Evolutionary conservation across 2,888 invertebrate genomes (phyloP).

Genomic region (Cephus rjabovi): DNA sequence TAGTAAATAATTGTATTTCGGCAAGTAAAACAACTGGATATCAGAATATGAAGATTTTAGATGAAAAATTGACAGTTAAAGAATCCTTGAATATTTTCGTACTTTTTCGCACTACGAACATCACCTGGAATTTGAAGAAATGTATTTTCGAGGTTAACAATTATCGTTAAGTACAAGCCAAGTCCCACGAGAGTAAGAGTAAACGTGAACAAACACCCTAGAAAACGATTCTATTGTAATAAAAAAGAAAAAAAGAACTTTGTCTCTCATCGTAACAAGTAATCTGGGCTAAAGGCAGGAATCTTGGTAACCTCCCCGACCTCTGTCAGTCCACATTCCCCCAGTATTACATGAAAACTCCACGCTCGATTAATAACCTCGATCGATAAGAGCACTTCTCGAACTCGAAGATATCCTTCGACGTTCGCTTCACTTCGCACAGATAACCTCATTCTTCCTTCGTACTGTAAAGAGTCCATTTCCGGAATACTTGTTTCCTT

Average conservation of each 20-base stretch:
- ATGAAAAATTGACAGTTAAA: background rate
- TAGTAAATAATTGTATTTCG: too few relatives aligned
- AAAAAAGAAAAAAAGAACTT: background rate
- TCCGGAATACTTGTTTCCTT: background rate
- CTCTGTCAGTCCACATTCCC: background rate
- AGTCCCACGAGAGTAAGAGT: too few relatives aligned
- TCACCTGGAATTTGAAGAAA: background rate
- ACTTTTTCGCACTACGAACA: background rate
- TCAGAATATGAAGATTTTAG: too few relatives aligned
- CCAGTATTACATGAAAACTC: background rate
- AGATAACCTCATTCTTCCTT: background rate
- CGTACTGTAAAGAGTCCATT: background rate
- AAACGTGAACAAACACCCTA: too few relatives aligned
- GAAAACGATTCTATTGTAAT: background rate
- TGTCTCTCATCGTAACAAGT: background rate
- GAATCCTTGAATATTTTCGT: background rate
- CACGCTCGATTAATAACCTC: background rate
- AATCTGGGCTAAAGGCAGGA: background rate
- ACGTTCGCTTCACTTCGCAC: background rate
- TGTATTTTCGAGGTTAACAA: background rate
- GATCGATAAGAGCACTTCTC: background rate
- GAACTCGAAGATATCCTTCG: background rate
- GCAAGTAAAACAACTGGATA: too few relatives aligned
- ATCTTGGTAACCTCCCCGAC: background rate
- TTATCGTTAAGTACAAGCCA: background rate